Percentiles rank a stretch among this genome's conserved stretches.
These are phyloP conservation scores for Brienomyrus longianalis DNA, from an alignment of 2,113 vertebrate species.

Conservation along the genomic window DNA sequence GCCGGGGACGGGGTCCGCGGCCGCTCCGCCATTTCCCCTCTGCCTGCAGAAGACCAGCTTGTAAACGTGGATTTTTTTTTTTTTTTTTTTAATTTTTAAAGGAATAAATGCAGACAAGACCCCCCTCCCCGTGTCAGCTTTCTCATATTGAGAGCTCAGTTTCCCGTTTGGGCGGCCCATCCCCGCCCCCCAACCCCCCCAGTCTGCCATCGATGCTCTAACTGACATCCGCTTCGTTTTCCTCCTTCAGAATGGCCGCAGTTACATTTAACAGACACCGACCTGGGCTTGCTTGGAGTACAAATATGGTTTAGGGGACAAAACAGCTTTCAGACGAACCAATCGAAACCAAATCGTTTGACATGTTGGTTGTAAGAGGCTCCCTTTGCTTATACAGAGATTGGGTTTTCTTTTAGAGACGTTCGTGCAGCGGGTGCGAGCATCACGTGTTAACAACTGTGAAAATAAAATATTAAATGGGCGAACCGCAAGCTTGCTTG, in stretches of 20 bases:
- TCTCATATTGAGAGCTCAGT: constrained; percentile 96
- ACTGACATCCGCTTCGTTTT: constrained; percentile 39
- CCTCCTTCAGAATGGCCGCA: constrained; percentile 78
- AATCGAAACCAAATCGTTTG: constrained; percentile 53
- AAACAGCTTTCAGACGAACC: constrained; percentile 47
- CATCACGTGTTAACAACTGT: constrained; percentile 88
- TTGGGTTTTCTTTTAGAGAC: constrained; percentile 54
- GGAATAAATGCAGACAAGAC: constrained; percentile 58
- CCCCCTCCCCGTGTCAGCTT: constrained; percentile 76
- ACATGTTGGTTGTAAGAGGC: constrained; percentile 57
- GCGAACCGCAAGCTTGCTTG: constrained; percentile 46
- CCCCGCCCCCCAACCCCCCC: constrained; percentile 39
- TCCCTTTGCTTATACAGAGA: constrained; percentile 65
- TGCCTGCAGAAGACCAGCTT: constrained; percentile 62
- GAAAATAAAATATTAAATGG: constrained; percentile 96
- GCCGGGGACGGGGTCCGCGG: constrained; percentile 47
- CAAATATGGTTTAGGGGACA: constrained; percentile 57
- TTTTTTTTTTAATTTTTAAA: constrained; percentile 58
- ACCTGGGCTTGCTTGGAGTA: constrained; percentile 78
- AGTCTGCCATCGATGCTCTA: constrained; percentile 7
- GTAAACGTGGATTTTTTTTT: constrained; percentile 50
- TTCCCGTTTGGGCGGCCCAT: constrained; percentile 78
- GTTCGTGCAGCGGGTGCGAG: constrained; percentile 73
- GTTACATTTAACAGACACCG: constrained; percentile 78
- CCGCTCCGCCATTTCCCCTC: constrained; percentile 68